These are phyloP conservation scores for Dolomedes plantarius DNA, from an alignment of 2,888 invertebrate genomes.

Conservation along the genomic window DNA sequence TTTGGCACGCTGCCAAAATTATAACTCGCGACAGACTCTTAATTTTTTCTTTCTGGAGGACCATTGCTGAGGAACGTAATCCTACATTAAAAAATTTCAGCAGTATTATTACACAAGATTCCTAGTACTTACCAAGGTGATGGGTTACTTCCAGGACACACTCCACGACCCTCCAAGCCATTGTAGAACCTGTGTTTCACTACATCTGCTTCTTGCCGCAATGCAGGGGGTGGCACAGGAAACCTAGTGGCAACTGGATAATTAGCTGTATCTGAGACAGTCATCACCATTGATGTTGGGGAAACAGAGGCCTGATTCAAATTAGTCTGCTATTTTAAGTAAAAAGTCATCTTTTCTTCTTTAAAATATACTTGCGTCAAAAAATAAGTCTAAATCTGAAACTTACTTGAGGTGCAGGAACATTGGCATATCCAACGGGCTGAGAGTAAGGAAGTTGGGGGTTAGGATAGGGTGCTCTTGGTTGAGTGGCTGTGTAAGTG, in stretches of 20 bases:
- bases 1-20: too few species aligned
- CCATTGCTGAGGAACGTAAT: too few species aligned
- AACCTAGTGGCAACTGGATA: slow-evolving; percentile 44
- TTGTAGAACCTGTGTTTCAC: slow-evolving; percentile 52
- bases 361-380: slow-evolving; percentile 11
- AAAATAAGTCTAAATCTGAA: slow-evolving; percentile 14
- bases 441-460: slow-evolving; percentile 32
- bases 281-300: slow-evolving; percentile 48
- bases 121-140: slow-evolving; percentile 55
- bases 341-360: slow-evolving; percentile 5
- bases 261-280: slow-evolving; percentile 39
- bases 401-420: slow-evolving; percentile 48
- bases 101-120: too few species aligned
- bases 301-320: slow-evolving; percentile 40
- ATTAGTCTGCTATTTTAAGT: slow-evolving; percentile 26
- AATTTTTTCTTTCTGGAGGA: too few species aligned
- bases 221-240: slow-evolving; percentile 37
- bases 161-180: slow-evolving; percentile 23
- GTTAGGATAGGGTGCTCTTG: slow-evolving; percentile 26
- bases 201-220: slow-evolving; percentile 19
- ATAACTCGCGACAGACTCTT: too few species aligned
- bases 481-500: slow-evolving; percentile 34
- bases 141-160: background rate
- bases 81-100: too few species aligned
- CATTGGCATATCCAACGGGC: slow-evolving; percentile 47